Evolutionary conservation across 1,140 invertebrate species (phyloP).

Genomic region (Apis florea): DNA sequence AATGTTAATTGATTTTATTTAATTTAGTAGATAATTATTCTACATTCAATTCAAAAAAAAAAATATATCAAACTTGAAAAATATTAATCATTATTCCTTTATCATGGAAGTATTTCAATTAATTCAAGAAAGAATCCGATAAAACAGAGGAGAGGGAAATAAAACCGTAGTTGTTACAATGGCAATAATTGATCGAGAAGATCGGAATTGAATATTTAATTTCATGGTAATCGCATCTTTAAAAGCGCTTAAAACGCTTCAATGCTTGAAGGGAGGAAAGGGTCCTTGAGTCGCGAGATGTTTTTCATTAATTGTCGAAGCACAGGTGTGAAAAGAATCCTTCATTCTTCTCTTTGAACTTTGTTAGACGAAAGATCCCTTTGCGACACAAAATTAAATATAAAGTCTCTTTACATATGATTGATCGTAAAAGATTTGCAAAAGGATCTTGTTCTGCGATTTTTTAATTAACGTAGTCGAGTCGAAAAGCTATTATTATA

Average conservation of each 20-base stretch:
- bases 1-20: no score
- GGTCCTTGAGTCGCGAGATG: slow-evolving; percentile 14
- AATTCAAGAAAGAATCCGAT: not conserved
- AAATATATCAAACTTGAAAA: not conserved
- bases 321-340: slow-evolving; percentile 31
- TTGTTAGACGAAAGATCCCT: not conserved
- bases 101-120: not conserved
- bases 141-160: not conserved
- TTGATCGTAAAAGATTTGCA: not conserved
- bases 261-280: not conserved
- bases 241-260: slow-evolving; percentile 7
- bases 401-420: not conserved
- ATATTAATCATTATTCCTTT: not conserved
- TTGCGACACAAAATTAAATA: not conserved
- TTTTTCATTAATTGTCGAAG: slow-evolving; percentile 31
- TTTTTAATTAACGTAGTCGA: not conserved
- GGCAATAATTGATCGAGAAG: slow-evolving; percentile 2
- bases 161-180: not conserved
- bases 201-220: slow-evolving; percentile 40
- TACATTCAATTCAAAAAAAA: not conserved
- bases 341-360: not conserved
- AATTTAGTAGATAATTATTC: not conserved
- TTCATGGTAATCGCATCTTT: slow-evolving; percentile 27
- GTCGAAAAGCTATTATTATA: not conserved
- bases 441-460: no score